Evolutionary conservation across 2,888 invertebrate species (phyloP).

Genomic region (Plusia festucae): DNA sequence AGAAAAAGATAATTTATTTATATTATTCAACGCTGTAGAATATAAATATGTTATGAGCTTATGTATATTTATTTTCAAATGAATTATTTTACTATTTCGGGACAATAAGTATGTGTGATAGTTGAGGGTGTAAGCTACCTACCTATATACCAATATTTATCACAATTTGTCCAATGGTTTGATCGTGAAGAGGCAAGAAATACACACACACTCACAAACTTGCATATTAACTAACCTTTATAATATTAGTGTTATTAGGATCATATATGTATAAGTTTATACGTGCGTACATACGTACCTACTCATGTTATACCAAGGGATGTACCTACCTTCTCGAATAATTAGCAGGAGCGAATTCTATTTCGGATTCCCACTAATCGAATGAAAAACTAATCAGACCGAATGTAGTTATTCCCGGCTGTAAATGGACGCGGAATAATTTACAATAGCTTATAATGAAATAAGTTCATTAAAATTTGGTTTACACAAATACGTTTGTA

Average conservation of each 20-base stretch:
- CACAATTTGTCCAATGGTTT: too few species aligned
- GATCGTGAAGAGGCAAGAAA: too few species aligned
- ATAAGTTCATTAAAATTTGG: not conserved
- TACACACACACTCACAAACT: too few species aligned
- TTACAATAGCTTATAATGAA: constrained; percentile 1
- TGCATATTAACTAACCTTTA: too few species aligned
- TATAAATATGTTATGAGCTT: constrained; percentile 18
- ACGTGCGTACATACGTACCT: constrained; percentile 17
- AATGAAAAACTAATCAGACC: constrained; percentile 35
- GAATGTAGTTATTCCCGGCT: constrained; percentile 11
- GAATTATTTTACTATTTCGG: too few species aligned
- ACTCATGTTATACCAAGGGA: constrained; percentile 27
- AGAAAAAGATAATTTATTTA: not conserved
- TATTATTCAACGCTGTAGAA: too few species aligned
- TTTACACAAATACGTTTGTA: not conserved
- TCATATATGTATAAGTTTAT: not conserved
- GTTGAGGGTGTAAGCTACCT: too few species aligned
- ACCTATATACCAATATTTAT: too few species aligned
- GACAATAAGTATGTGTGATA: too few species aligned
- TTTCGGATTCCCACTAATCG: constrained; percentile 36
- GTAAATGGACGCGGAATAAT: not conserved
- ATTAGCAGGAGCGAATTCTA: constrained; percentile 21
- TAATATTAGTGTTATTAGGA: too few species aligned
- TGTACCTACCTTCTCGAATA: constrained; percentile 16
- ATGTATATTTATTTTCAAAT: too few species aligned